phyloP scores from a whole-genome alignment of 1,140 invertebrate species.

The Mamestra configurata region DNA sequence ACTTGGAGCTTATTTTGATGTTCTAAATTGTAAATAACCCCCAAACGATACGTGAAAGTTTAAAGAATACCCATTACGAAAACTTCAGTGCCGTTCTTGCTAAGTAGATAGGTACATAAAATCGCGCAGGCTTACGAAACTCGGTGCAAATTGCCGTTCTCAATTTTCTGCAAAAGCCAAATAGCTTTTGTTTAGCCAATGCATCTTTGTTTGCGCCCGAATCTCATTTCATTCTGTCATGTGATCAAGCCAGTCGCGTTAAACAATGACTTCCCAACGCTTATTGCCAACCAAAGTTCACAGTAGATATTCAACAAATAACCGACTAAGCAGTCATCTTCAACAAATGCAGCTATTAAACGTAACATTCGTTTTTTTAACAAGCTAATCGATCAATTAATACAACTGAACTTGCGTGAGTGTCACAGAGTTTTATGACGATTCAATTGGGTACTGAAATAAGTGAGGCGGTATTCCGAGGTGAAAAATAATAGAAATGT shows the following conservation, averaged over 20 bases:
- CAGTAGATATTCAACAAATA: not conserved
- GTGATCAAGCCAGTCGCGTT: slow-evolving; percentile 8
- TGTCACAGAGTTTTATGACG: slow-evolving; percentile 16
- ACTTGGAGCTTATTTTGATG: not conserved
- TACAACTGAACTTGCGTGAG: slow-evolving; percentile 1
- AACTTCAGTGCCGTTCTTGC: slow-evolving; percentile 1
- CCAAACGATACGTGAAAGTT: not conserved
- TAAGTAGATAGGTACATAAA: not conserved
- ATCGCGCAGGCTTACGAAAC: slow-evolving; percentile 38
- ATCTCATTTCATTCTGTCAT: slow-evolving; percentile 37
- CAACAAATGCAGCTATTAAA: not conserved
- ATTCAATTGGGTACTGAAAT: slow-evolving; percentile 30
- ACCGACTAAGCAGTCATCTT: not conserved
- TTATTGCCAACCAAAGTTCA: not conserved
- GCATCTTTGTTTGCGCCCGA: slow-evolving; percentile 43
- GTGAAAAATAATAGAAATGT: slow-evolving; percentile 62
- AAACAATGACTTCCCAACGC: slow-evolving; percentile 18
- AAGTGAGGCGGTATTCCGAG: slow-evolving; percentile 38
- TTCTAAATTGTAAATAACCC: not conserved
- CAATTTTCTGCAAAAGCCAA: slow-evolving; percentile 43
- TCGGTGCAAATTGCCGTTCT: slow-evolving; percentile 39
- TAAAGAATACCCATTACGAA: slow-evolving; percentile 22
- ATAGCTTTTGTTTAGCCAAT: slow-evolving; percentile 47
- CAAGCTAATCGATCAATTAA: not conserved
- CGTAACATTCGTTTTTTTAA: not conserved